A percentile compares a stretch with the other conserved stretches of the same genome.
phyloP scores from a whole-genome alignment of 37 sponge, comb jelly and placozoan genomes.

The Oscarella lobularis region DNA sequence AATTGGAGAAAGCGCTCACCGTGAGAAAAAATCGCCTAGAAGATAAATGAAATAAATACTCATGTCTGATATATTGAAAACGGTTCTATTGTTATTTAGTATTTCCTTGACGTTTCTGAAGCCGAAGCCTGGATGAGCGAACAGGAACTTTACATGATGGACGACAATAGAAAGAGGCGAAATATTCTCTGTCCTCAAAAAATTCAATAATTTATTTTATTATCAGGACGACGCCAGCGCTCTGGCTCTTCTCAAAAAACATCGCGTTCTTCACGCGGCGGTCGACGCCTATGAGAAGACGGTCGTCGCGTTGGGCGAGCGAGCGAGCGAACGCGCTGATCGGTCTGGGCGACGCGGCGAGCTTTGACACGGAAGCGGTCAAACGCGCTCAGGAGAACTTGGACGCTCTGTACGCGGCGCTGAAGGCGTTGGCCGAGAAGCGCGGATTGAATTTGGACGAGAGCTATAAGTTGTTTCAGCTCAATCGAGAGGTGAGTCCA shows the following conservation, averaged over 20 bases:
- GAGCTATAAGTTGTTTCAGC: background rate
- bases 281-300: background rate
- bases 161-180: background rate
- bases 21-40: slow-evolving; percentile 44
- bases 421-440: slow-evolving; percentile 5
- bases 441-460: background rate
- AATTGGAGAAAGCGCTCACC: slow-evolving; percentile 44
- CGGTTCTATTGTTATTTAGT: slow-evolving; percentile 67
- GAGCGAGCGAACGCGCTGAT: too few relatives aligned
- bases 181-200: too few relatives aligned
- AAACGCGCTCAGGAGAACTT: background rate
- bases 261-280: background rate
- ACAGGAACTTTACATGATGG: slow-evolving; percentile 41
- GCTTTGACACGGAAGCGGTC: too few relatives aligned
- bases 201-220: too few relatives aligned
- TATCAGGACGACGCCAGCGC: slow-evolving; percentile 1
- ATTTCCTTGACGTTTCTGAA: slow-evolving; percentile 72
- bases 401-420: background rate
- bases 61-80: too few relatives aligned
- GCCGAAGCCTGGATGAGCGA: slow-evolving; percentile 95
- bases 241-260: background rate
- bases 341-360: too few relatives aligned
- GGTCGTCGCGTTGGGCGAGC: background rate
- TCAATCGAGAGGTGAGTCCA: background rate
- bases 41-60: too few relatives aligned